A percentile compares a stretch with the other conserved stretches of the same genome.
Evolutionary conservation across 2,797 vertebrate genomes (phyloP).

Genomic region (Anabas testudineus): DNA sequence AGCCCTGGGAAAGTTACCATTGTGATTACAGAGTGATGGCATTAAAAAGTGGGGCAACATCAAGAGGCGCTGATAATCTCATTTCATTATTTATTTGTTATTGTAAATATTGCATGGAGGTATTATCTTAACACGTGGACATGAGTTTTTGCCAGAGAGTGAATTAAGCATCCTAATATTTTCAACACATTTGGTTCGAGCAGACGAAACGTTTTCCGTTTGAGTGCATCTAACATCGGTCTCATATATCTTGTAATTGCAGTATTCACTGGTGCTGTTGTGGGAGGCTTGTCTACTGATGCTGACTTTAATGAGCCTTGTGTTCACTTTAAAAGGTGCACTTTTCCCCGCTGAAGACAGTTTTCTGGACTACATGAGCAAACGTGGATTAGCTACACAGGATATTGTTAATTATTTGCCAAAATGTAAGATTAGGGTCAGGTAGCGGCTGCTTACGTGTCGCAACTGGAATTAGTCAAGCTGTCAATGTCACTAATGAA

Average conservation of each 20-base stretch:
- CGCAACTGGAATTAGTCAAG: slow-evolving; percentile 12
- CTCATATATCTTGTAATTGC: neutral
- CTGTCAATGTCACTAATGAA: slow-evolving; percentile 13
- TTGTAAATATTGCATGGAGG: slow-evolving; percentile 6
- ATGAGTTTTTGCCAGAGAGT: neutral
- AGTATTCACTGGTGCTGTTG: neutral
- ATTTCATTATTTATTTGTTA: slow-evolving; percentile 9
- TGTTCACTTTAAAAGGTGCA: neutral
- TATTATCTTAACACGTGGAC: neutral
- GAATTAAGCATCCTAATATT: neutral
- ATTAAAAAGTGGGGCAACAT: slow-evolving; percentile 8
- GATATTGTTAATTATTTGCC: slow-evolving; percentile 19
- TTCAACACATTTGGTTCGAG: neutral
- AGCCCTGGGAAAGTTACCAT: neutral
- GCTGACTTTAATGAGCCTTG: slow-evolving; percentile 24
- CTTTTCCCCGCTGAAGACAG: slow-evolving; percentile 4
- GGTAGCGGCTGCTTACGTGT: neutral
- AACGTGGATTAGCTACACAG: neutral
- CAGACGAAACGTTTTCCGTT: neutral
- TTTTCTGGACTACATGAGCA: slow-evolving; percentile 16
- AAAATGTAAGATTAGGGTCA: slow-evolving; percentile 17
- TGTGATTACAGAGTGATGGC: neutral
- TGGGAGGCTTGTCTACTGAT: slow-evolving; percentile 4
- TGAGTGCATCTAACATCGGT: neutral
- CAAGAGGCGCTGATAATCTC: slow-evolving; percentile 23